Percentiles rank a stretch among this genome's conserved stretches.
Conservation (phyloP, 2,113 vertebrate genomes). For the Rhinopomastus cyanomelas region DNA sequence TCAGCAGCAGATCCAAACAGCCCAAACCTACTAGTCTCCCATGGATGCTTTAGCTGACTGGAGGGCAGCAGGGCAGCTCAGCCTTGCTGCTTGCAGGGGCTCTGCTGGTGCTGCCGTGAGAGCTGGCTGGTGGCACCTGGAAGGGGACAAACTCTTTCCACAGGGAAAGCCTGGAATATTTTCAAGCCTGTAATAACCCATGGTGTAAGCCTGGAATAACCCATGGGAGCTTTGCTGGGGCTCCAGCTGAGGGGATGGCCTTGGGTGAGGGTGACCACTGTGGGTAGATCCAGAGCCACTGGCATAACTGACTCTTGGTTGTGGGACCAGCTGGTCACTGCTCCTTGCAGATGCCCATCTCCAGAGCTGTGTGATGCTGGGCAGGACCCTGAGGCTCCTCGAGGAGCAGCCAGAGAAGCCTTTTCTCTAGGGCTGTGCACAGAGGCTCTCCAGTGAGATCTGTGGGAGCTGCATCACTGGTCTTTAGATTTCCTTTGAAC, state of each 20-base stretch:
- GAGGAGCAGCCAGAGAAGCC: fast-evolving
- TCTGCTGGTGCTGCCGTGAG: not conserved
- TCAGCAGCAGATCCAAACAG: not conserved
- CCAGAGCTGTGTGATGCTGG: not conserved
- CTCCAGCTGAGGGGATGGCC: not conserved
- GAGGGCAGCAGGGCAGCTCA: not conserved
- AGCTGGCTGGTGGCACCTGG: not conserved
- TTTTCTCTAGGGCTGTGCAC: not conserved
- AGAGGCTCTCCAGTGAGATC: not conserved
- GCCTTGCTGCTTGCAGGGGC: not conserved
- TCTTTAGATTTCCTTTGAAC: not conserved
- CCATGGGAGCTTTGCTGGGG: not conserved
- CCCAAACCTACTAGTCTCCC: not conserved
- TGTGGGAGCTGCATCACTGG: fast-evolving
- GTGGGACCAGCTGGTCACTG: not conserved
- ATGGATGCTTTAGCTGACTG: not conserved
- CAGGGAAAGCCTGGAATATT: not conserved
- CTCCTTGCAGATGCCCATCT: not conserved
- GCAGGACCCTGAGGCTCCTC: not conserved
- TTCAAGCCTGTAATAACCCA: not conserved
- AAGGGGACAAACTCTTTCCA: not conserved
- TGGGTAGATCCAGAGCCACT: not conserved
- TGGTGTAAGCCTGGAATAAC: not conserved
- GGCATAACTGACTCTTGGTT: not conserved
- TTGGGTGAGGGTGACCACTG: not conserved